Evolutionary conservation across 2,797 vertebrate genomes (phyloP).

Genomic region (Cetoscarus ocellatus): DNA sequence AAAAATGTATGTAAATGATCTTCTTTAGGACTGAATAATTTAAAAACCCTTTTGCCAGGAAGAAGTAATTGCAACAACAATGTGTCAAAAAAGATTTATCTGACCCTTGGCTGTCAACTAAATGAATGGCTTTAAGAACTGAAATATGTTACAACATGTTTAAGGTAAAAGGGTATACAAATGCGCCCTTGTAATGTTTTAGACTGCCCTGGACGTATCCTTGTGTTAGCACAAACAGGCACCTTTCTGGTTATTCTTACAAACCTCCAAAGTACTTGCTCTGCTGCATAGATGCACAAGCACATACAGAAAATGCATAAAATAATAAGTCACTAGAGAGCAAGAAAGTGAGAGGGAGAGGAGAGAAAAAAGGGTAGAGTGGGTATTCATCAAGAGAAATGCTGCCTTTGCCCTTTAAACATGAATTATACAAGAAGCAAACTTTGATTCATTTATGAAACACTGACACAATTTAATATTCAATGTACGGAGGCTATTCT

Average conservation of each 20-base stretch:
- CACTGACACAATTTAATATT: neutral
- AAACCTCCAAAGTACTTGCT: neutral
- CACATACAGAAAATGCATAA: constrained; percentile 10
- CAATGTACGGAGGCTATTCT: neutral
- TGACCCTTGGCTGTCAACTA: no score
- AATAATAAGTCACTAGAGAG: neutral
- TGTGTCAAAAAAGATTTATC: neutral
- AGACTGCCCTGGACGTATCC: neutral
- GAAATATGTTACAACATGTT: no score
- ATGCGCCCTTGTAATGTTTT: neutral
- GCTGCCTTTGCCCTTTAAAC: neutral
- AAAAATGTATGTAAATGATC: constrained; percentile 3
- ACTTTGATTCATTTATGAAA: neutral
- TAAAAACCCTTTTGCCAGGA: neutral
- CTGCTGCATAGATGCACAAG: constrained; percentile 3
- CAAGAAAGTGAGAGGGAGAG: neutral
- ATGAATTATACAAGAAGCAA: constrained; percentile 21
- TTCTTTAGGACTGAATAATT: neutral
- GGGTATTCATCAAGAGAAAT: constrained; percentile 14
- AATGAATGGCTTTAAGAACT: neutral
- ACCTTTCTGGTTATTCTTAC: neutral
- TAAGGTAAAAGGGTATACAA: no score
- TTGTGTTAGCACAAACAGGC: neutral
- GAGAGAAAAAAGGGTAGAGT: neutral
- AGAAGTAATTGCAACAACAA: neutral